Evolutionary conservation across 2,888 invertebrate species (phyloP), one percentile per base, ranked within the genome.

Genomic region (Himalopsyche kuldschensis): DNA sequence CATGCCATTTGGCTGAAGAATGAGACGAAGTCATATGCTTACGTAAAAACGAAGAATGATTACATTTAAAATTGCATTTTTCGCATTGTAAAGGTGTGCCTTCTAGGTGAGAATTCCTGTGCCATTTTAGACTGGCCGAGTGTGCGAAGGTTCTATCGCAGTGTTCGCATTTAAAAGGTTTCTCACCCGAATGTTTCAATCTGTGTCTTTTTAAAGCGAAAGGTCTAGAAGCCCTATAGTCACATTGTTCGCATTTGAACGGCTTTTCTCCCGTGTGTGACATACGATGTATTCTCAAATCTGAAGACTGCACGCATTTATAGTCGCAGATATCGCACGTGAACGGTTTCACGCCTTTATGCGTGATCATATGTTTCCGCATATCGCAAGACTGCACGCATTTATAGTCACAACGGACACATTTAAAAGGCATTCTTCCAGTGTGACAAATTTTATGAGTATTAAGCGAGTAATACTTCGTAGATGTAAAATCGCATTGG

Each of bases 171-270:
- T 31, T 20, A 10, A 32, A 77, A 17, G 17, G 17, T 35, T 35
- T 77, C 5, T 77, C 77, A 3, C 20, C 76, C 2, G 76, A 20
- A n/a, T 32, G 32, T 32, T 27, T 76, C n/a, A 31, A 4, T 3
- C 32, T 76, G 35, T 77, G 30, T 0, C n/a, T n/a, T 35, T 77
- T 35, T 17, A 31, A 75, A 15, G 80, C 75, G 20, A 63, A 48
- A 30, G 32, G 55, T 5, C 79, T 77, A 46, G 63, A 48, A 3
- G 75, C 82, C 20, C 75, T 69, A 75, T 84, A 85, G 15, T 35
- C 47, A 41, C 85, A 85, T 20, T 32, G n/a, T 5, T 69, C 1
- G 41, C 85, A 85, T 17, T 79, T 47, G 48, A 75, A 78, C n/a
- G 69, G 75, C 0, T 75, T 46, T 75, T 81, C 81, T 3, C 55